phyloP scores from a whole-genome alignment of 2,113 vertebrate species.

The Pseudolaguvia tuberculata region DNA sequence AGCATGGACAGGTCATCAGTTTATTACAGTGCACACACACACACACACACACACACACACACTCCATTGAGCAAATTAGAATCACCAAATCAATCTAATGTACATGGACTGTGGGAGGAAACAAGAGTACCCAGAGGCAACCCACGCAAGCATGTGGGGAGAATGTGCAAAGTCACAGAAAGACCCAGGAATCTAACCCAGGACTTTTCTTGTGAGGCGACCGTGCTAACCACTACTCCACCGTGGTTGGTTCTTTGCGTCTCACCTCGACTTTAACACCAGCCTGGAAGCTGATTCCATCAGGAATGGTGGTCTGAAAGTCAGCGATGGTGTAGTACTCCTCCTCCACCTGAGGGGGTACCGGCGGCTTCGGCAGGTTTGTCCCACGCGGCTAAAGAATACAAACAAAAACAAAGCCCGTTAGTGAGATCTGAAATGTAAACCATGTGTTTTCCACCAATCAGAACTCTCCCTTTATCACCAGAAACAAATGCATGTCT shows the following conservation, averaged over 20 bases:
- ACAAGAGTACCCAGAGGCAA: too few relatives aligned
- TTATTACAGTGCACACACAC: too few relatives aligned
- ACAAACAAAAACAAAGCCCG: background rate
- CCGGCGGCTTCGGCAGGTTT: conserved; percentile 89
- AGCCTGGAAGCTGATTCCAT: conserved; percentile 96
- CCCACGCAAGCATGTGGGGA: too few relatives aligned
- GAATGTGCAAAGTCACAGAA: too few relatives aligned
- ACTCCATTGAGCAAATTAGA: too few relatives aligned
- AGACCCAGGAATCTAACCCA: too few relatives aligned
- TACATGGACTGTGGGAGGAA: too few relatives aligned
- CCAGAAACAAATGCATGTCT: background rate
- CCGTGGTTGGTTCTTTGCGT: background rate
- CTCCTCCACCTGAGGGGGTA: conserved; percentile 92
- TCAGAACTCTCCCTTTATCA: background rate
- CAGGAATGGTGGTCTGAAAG: conserved; percentile 96
- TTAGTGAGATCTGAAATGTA: background rate
- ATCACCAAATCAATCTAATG: too few relatives aligned
- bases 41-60: too few relatives aligned
- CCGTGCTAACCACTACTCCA: too few relatives aligned
- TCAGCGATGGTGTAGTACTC: conserved; percentile 97
- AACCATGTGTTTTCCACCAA: background rate
- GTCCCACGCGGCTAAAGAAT: conserved; percentile 79
- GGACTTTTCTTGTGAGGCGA: too few relatives aligned
- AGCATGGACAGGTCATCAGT: too few relatives aligned
- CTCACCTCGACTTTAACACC: conserved; percentile 95